phyloP scores from a whole-genome alignment of 2,113 vertebrate species.

The Dascyllus trimaculatus region DNA sequence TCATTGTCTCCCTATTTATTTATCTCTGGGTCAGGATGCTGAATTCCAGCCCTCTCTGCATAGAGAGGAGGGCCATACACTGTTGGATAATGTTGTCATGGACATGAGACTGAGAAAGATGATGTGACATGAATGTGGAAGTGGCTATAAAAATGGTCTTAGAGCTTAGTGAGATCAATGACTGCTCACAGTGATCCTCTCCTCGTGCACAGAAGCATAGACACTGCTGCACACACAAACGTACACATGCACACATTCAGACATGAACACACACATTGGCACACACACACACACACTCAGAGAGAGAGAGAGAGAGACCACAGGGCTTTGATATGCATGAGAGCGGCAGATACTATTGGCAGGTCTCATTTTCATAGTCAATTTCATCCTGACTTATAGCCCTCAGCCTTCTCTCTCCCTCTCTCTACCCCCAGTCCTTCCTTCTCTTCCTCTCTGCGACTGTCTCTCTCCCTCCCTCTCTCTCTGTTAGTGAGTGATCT shows the following conservation, averaged over 20 bases:
- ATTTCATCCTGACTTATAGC: conserved; percentile 81
- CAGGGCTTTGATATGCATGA: conserved; percentile 78
- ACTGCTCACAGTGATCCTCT: conserved; percentile 60
- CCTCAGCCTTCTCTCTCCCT: conserved; percentile 56
- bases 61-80: neutral
- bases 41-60: conserved; percentile 29
- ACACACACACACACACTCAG: conserved; percentile 22
- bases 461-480: conserved; percentile 20
- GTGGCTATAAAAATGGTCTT: conserved; percentile 53
- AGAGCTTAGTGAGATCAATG: conserved; percentile 73
- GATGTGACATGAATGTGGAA: conserved; percentile 69
- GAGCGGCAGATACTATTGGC: conserved; percentile 77
- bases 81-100: conserved; percentile 59
- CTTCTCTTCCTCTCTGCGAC: conserved; percentile 32
- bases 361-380: conserved; percentile 81
- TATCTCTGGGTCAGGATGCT: conserved; percentile 41
- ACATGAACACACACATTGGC: neutral
- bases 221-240: conserved; percentile 20
- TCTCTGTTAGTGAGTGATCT: conserved; percentile 75
- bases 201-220: conserved; percentile 13
- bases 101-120: conserved; percentile 46
- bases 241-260: conserved; percentile 8
- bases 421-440: conserved; percentile 8
- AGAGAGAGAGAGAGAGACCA: conserved; percentile 44
- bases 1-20: conserved; percentile 48